phyloP scores from a whole-genome alignment of 1,140 invertebrate species.

The Diabrotica virgifera region DNA sequence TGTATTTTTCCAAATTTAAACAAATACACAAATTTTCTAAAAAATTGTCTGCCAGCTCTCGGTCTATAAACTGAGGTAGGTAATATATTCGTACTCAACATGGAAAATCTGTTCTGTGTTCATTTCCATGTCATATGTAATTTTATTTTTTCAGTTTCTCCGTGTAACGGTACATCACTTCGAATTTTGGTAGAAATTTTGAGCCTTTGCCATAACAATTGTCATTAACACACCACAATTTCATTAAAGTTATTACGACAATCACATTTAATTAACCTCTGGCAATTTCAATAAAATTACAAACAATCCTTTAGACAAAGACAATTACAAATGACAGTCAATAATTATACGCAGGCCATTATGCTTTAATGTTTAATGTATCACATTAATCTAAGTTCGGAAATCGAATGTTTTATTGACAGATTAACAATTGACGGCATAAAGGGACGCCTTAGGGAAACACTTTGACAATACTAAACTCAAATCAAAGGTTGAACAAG shows the following conservation, averaged over 20 bases:
- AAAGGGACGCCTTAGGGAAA: background rate
- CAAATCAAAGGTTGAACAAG: background rate
- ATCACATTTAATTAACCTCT: background rate
- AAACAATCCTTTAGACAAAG: background rate
- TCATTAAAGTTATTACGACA: background rate
- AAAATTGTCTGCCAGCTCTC: too few relatives aligned
- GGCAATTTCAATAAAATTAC: slow-evolving; percentile 3
- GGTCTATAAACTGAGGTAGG: too few relatives aligned
- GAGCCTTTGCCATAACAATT: too few relatives aligned
- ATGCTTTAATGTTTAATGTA: background rate
- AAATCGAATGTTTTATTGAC: background rate
- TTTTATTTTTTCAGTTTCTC: too few relatives aligned
- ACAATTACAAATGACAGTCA: slow-evolving; percentile 1
- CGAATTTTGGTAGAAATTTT: too few relatives aligned
- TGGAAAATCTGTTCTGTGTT: too few relatives aligned
- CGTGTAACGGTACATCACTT: too few relatives aligned
- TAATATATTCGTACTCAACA: too few relatives aligned
- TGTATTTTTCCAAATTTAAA: too few relatives aligned
- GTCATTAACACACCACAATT: background rate
- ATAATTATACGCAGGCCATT: background rate
- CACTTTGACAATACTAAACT: background rate
- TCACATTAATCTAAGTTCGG: background rate
- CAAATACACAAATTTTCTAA: too few relatives aligned
- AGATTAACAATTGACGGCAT: background rate
- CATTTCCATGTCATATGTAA: too few relatives aligned